Evolutionary conservation across 2,797 vertebrate species (phyloP).

Genomic region (Syngnathus rostellatus): DNA sequence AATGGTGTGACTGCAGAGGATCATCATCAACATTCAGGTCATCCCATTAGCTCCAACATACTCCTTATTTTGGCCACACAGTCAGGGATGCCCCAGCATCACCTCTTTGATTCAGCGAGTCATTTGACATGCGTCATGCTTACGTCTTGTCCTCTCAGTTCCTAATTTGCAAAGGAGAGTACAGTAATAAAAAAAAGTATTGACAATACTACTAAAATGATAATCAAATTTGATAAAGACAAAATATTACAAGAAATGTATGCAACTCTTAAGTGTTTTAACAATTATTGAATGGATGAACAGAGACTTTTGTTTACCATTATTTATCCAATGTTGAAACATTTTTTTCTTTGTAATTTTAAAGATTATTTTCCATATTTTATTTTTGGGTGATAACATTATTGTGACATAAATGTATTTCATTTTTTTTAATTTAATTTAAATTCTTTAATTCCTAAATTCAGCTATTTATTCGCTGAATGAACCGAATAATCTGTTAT

Average conservation of each 20-base stretch:
- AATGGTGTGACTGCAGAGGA: constrained; percentile 49
- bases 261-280: too few relatives aligned
- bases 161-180: neutral
- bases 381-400: neutral
- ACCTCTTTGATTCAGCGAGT: neutral
- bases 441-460: too few relatives aligned
- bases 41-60: constrained; percentile 30
- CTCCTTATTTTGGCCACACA: neutral
- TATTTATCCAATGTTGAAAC: too few relatives aligned
- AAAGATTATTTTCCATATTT: too few relatives aligned
- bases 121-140: neutral
- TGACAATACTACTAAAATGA: neutral
- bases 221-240: neutral
- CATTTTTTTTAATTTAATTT: too few relatives aligned
- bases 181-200: neutral
- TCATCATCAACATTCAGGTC: constrained; percentile 44
- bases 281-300: too few relatives aligned
- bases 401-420: too few relatives aligned
- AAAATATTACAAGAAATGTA: neutral
- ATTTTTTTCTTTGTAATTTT: too few relatives aligned
- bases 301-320: too few relatives aligned
- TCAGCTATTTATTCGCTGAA: too few relatives aligned
- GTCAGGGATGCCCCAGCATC: constrained; percentile 2
- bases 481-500: too few relatives aligned
- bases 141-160: neutral